These are phyloP conservation scores for Oncopodura yosiiana DNA, from an alignment of 1,140 invertebrate genomes.

Conservation along the genomic window DNA sequence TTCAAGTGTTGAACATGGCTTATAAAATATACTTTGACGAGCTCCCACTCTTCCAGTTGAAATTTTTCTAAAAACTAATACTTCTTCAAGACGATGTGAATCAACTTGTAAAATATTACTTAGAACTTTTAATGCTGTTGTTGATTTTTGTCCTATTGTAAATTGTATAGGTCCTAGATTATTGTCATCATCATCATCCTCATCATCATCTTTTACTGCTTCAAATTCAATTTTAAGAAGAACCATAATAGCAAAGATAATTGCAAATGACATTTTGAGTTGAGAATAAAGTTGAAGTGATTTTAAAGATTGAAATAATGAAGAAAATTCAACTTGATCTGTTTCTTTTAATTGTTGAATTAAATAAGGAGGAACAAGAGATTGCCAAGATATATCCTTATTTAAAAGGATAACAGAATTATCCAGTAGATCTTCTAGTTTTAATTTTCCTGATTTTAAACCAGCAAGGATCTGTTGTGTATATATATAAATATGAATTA, in stretches of 20 bases:
- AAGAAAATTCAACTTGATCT: conserved; percentile 14
- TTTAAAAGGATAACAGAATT: neutral
- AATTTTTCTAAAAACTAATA: neutral
- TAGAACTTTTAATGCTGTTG: no score
- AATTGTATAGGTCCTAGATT: no score
- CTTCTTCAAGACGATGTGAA: neutral
- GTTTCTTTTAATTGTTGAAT: neutral
- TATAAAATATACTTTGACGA: conserved; percentile 34
- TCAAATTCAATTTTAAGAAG: conserved; percentile 17
- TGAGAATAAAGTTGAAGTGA: conserved; percentile 11
- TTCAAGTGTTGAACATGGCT: conserved; percentile 28
- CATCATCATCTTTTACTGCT: conserved; percentile 4
- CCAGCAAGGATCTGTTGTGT: conserved; percentile 8
- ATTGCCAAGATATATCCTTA: neutral
- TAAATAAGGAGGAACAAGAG: conserved; percentile 3
- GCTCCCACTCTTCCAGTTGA: no score
- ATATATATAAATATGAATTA: neutral
- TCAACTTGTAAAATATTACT: no score
- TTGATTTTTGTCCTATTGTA: no score
- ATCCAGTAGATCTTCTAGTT: neutral
- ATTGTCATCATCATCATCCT: conserved; percentile 1
- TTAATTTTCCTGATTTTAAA: conserved; percentile 1
- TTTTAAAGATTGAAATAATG: conserved; percentile 9
- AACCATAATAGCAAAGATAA: conserved; percentile 23
- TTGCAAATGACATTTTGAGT: conserved; percentile 9